phyloP scores from a whole-genome alignment of 2,113 vertebrate genomes.

The Notechis scutatus region DNA sequence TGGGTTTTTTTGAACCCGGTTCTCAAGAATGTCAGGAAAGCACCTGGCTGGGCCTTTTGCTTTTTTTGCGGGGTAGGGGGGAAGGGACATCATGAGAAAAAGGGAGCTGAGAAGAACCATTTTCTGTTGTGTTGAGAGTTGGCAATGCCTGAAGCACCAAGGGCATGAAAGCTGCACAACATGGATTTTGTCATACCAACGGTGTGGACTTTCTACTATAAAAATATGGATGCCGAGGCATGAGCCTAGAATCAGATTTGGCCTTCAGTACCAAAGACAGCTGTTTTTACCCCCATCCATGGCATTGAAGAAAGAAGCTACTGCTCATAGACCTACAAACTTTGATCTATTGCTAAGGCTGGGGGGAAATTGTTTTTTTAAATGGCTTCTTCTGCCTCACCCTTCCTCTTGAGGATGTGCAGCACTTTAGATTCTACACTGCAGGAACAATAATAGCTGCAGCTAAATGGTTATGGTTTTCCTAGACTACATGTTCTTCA shows the following conservation, averaged over 20 bases:
- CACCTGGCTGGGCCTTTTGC: not conserved
- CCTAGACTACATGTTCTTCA: not conserved
- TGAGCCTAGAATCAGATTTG: not conserved
- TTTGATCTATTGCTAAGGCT: not conserved
- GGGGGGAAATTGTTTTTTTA: not conserved
- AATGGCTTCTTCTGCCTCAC: not conserved
- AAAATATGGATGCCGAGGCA: not conserved
- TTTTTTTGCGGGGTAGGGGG: accelerated
- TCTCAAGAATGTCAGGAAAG: not conserved
- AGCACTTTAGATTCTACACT: not conserved
- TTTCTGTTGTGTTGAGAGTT: not conserved
- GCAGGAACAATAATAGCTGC: not conserved
- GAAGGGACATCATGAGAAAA: not conserved
- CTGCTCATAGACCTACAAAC: not conserved
- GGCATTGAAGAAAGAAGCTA: not conserved
- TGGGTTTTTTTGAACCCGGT: not conserved
- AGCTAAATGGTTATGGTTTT: not conserved
- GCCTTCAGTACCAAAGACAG: not conserved
- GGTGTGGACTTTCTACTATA: not conserved
- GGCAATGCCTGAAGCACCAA: not conserved
- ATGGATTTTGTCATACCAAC: not conserved
- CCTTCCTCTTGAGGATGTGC: not conserved
- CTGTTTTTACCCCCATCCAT: not conserved
- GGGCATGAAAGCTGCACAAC: not conserved
- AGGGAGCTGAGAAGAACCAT: not conserved